Evolutionary conservation across 2,888 invertebrate species (phyloP).

Genomic region (Aproaerema taeniolella): DNA sequence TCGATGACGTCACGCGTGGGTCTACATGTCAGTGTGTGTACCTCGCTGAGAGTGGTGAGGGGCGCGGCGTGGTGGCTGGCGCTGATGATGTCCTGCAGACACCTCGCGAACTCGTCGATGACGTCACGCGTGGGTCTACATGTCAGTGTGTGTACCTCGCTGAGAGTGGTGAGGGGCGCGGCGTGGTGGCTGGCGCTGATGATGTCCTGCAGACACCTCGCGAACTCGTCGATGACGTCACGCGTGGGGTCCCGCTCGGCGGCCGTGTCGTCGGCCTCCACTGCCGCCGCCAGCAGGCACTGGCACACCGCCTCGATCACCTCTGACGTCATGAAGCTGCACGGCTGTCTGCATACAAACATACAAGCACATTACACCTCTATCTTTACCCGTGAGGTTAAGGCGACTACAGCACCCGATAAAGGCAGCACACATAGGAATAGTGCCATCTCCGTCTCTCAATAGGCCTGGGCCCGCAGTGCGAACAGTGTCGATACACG

Average conservation of each 20-base stretch:
- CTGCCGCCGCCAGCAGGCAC: constrained; percentile 96
- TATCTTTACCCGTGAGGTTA: too few species aligned
- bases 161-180: constrained; percentile 43
- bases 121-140: constrained; percentile 82
- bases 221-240: constrained; percentile 95
- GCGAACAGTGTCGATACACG: too few species aligned
- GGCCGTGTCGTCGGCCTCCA: constrained; percentile 86
- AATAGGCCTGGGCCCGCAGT: too few species aligned
- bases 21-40: too few species aligned
- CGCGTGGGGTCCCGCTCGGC: constrained; percentile 25
- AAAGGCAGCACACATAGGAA: too few species aligned
- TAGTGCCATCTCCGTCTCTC: too few species aligned
- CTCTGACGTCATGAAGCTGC: constrained; percentile 94
- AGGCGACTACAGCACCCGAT: too few species aligned
- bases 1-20: too few species aligned
- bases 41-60: constrained; percentile 30
- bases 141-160: too few species aligned
- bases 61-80: constrained; percentile 81
- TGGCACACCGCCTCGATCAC: constrained; percentile 97
- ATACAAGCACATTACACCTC: too few species aligned
- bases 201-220: constrained; percentile 95
- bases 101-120: constrained; percentile 96
- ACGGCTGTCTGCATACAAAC: constrained; percentile 80
- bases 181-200: constrained; percentile 87
- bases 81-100: constrained; percentile 94